Evolutionary conservation across 1,140 invertebrate species (phyloP).

Genomic region (Neodiprion fabricii): DNA sequence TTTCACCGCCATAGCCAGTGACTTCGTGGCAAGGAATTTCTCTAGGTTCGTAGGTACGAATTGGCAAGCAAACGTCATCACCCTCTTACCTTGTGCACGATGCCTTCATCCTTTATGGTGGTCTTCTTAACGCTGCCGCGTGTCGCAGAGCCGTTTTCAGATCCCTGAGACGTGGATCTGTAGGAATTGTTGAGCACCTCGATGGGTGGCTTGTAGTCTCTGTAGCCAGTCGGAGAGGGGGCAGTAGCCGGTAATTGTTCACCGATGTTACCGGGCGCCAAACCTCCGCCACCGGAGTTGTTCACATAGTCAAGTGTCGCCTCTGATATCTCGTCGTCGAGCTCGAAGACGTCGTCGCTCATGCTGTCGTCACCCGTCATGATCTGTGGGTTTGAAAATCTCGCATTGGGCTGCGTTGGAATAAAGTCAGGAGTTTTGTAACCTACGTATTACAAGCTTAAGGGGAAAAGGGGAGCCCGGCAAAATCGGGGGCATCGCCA

Average conservation of each 20-base stretch:
- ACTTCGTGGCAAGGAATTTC: too few species aligned
- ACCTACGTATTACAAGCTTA: too few species aligned
- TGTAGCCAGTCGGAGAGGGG: conserved; percentile 79
- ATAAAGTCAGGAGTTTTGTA: too few species aligned
- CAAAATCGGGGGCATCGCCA: not conserved
- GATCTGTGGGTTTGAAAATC: conserved; percentile 37
- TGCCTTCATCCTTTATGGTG: conserved; percentile 62
- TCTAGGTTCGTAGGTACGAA: too few species aligned
- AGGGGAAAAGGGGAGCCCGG: too few species aligned
- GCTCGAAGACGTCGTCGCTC: conserved; percentile 82
- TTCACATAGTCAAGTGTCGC: conserved; percentile 25
- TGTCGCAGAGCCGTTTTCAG: conserved; percentile 28
- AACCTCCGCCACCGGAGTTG: conserved; percentile 9
- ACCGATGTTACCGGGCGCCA: not conserved
- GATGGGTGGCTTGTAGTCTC: conserved; percentile 76
- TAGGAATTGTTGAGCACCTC: conserved; percentile 64
- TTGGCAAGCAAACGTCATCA: too few species aligned
- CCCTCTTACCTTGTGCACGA: conserved; percentile 67
- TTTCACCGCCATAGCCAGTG: too few species aligned
- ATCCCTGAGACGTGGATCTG: conserved; percentile 34
- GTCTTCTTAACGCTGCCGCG: conserved; percentile 33
- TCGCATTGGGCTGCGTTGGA: not conserved
- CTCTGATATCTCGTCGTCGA: conserved; percentile 29
- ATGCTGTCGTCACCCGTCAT: conserved; percentile 69
- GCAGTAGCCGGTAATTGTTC: conserved; percentile 53